Evolutionary conservation across 2,888 invertebrate species (phyloP).

Genomic region (Sphaerophoria rueppellii): DNA sequence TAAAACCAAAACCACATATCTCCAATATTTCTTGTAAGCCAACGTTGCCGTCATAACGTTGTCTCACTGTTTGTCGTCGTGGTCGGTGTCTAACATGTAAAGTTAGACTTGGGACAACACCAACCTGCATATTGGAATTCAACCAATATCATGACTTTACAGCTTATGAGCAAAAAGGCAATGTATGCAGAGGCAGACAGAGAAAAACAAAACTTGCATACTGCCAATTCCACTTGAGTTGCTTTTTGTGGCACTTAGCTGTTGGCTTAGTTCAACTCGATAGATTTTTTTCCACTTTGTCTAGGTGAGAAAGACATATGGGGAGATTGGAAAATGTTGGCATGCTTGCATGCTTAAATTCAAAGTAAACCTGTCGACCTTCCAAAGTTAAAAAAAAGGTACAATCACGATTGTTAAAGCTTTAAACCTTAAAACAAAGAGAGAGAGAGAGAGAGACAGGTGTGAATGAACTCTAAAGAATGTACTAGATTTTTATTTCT

Average conservation of each 20-base stretch:
- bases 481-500: conserved; percentile 33
- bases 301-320: conserved; percentile 5
- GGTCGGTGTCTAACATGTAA: conserved; percentile 17
- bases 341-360: conserved; percentile 41
- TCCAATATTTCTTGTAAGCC: conserved; percentile 46
- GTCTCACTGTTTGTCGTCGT: background rate
- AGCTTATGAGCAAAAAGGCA: conserved; percentile 36
- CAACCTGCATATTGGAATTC: conserved; percentile 66
- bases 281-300: conserved; percentile 48
- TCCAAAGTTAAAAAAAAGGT: conserved; percentile 66
- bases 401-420: conserved; percentile 53
- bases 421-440: conserved; percentile 11
- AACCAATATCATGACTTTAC: conserved; percentile 41
- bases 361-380: conserved; percentile 67
- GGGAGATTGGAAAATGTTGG: conserved; percentile 40
- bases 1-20: conserved; percentile 46
- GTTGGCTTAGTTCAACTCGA: conserved; percentile 3
- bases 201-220: conserved; percentile 22
- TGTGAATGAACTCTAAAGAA: conserved; percentile 62
- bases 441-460: background rate
- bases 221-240: conserved; percentile 54
- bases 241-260: conserved; percentile 46
- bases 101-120: conserved; percentile 23
- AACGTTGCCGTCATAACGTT: background rate
- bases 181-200: too few relatives aligned